A percentile compares a stretch with the other conserved stretches of the same genome.
phyloP scores from a whole-genome alignment of 2,797 vertebrate genomes.

The Euphonia xanthogaster region DNA sequence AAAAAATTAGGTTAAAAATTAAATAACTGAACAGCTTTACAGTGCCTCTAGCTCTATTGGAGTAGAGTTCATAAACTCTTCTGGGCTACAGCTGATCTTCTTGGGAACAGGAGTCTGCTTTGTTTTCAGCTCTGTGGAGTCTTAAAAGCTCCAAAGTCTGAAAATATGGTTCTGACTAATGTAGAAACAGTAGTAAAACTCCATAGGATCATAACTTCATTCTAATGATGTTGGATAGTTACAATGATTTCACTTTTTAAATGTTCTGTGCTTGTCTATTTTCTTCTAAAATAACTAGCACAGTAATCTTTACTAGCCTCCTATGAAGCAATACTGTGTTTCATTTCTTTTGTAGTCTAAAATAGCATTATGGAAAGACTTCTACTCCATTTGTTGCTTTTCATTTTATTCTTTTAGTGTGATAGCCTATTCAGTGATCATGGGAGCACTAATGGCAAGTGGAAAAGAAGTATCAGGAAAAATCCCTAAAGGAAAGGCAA shows the following conservation, averaged over 20 bases:
- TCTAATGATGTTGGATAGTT: not conserved
- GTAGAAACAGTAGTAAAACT: not conserved
- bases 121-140: not conserved
- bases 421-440: constrained; percentile 94
- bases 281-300: not conserved
- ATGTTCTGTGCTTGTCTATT: not conserved
- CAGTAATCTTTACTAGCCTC: not conserved
- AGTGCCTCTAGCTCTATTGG: not conserved
- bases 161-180: not conserved
- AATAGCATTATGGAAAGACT: not conserved
- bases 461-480: constrained; percentile 93
- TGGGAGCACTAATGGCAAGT: constrained; percentile 96
- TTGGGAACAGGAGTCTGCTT: not conserved
- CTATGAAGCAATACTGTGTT: not conserved
- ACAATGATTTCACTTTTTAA: not conserved
- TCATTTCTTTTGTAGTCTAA: not conserved
- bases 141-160: not conserved
- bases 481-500: constrained; percentile 96
- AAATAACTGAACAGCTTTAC: not conserved
- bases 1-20: not conserved
- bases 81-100: not conserved
- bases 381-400: not conserved
- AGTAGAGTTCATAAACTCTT: not conserved
- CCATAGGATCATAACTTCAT: not conserved
- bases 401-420: constrained; percentile 76